A percentile compares a stretch with the other conserved stretches of the same genome.
phyloP scores from a whole-genome alignment of 37 sponge, comb jelly and placozoan species.

The Theonella swinhoei region DNA sequence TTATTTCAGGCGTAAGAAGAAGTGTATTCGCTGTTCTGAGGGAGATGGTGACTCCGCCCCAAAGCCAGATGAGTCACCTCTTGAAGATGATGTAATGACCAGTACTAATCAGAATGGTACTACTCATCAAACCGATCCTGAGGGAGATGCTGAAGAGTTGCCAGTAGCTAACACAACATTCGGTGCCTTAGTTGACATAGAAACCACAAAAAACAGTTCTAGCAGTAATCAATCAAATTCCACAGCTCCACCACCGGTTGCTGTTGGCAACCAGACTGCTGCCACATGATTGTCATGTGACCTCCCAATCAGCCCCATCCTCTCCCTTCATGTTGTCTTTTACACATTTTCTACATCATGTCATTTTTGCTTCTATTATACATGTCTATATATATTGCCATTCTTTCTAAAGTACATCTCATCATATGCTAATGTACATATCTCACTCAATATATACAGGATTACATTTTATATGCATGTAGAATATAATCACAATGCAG shows the following conservation, averaged over 20 bases:
- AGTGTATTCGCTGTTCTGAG: constrained; percentile 69
- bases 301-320: neutral
- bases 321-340: neutral
- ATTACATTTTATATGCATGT: too few species aligned
- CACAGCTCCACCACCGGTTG: neutral
- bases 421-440: too few species aligned
- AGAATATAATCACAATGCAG: too few species aligned
- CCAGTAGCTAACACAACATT: neutral
- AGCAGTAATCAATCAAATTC: neutral
- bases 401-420: too few species aligned
- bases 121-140: neutral
- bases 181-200: neutral
- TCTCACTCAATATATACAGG: too few species aligned
- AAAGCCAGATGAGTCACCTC: constrained; percentile 15
- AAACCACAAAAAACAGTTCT: neutral
- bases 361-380: too few species aligned
- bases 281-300: neutral
- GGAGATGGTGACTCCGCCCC: constrained; percentile 63
- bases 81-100: constrained; percentile 21
- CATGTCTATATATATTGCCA: too few species aligned
- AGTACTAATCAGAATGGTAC: neutral
- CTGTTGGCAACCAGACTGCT: neutral
- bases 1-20: constrained; percentile 86
- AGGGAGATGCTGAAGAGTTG: neutral
- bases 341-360: neutral